These are phyloP conservation scores for Decapterus maruadsi DNA, from an alignment of 2,797 vertebrate species.

Conservation along the genomic window DNA sequence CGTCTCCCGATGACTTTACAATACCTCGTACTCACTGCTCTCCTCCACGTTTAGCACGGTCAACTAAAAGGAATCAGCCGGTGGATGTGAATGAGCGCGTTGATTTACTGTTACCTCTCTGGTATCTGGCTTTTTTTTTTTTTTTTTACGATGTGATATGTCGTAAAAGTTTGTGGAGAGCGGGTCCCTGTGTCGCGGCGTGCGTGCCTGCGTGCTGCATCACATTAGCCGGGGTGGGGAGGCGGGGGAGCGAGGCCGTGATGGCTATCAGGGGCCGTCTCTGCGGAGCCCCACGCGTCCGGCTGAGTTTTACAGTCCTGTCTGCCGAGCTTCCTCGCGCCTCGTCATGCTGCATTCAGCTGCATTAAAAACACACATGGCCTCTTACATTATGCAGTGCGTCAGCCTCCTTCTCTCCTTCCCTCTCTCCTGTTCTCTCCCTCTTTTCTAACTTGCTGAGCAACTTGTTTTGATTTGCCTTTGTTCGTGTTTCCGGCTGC, in stretches of 20 bases:
- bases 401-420: background rate
- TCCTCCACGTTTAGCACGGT: conserved; percentile 15
- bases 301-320: conserved; percentile 60
- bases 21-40: conserved; percentile 9
- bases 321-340: conserved; percentile 72
- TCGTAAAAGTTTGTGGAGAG: conserved; percentile 64
- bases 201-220: background rate
- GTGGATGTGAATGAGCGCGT: conserved; percentile 19
- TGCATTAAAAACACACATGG: conserved; percentile 59
- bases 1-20: conserved; percentile 53
- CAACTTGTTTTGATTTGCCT: conserved; percentile 12
- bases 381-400: conserved; percentile 40
- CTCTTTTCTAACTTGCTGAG: background rate
- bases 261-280: conserved; percentile 56
- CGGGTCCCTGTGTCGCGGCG: conserved; percentile 34
- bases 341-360: conserved; percentile 64
- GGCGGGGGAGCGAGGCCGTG: conserved; percentile 2
- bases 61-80: conserved; percentile 28
- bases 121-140: conserved; percentile 39
- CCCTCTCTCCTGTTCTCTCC: background rate
- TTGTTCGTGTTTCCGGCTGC: conserved; percentile 6
- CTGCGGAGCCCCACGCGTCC: conserved; percentile 42
- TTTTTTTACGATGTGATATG: conserved; percentile 54
- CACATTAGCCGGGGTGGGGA: background rate
- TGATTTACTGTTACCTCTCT: conserved; percentile 58